Evolutionary conservation across 2,888 invertebrate species (phyloP).

Genomic region (Sarcophaga variegata): DNA sequence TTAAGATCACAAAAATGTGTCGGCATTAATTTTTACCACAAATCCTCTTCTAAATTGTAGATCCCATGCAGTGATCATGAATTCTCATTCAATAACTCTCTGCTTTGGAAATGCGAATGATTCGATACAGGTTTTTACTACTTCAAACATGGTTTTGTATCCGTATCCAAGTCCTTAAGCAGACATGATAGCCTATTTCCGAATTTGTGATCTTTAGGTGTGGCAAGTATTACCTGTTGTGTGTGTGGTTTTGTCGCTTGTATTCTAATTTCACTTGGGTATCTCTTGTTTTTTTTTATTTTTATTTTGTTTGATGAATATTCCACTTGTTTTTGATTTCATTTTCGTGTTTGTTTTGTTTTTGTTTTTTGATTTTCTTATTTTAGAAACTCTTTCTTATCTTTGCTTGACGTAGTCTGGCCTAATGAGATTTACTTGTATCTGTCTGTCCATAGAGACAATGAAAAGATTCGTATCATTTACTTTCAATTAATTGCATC

Average conservation of each 20-base stretch:
- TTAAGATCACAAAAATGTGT: too few relatives aligned
- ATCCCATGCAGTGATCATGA: too few relatives aligned
- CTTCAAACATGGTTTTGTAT: too few relatives aligned
- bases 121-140: too few relatives aligned
- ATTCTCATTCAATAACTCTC: too few relatives aligned
- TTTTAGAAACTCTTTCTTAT: constrained; percentile 27
- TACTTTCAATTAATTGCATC: constrained; percentile 79
- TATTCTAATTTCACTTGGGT: not conserved
- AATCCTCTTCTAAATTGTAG: too few relatives aligned
- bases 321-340: constrained; percentile 35
- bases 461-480: constrained; percentile 80
- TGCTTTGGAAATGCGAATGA: too few relatives aligned
- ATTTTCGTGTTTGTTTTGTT: not conserved
- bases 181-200: too few relatives aligned
- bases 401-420: constrained; percentile 67
- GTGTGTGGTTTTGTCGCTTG: not conserved
- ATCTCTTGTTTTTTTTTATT: too few relatives aligned
- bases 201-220: not conserved
- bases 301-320: not conserved
- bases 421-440: constrained; percentile 82
- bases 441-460: constrained; percentile 75
- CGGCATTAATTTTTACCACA: too few relatives aligned
- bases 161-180: too few relatives aligned
- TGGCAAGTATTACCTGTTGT: not conserved
- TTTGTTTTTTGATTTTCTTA: constrained; percentile 72